Evolutionary conservation across 2,888 invertebrate genomes (phyloP), one percentile per base, ranked within the genome.

Genomic region (Chrysodeixis includens): DNA sequence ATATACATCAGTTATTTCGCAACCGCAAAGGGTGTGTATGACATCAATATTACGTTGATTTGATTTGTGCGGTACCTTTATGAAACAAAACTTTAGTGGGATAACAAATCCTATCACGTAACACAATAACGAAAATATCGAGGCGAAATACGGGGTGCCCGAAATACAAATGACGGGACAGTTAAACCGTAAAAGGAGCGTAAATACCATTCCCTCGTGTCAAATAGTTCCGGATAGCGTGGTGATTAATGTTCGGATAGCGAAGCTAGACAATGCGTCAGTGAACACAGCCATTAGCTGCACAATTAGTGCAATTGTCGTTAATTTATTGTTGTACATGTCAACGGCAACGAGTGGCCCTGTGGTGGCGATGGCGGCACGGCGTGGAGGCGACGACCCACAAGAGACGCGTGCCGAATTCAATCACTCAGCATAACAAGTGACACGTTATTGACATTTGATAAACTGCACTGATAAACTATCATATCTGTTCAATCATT

Each of bases 281-380:
- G 87, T 82, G 89, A 90, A 85, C 85, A 83, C 81, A 85, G 83
- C 91, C 90, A 92, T 92, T 93, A 93, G 88, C 91, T 91, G 91
- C 90, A 91, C 93, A 94, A 94, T 94, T 95, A 93, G 90, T 92
- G 92, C 93, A 93, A 94, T 94, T 93, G 93, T 90, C 88, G 90
- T 91, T 92, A 93, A 94, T 94, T 92, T 92, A 93, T 93, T 87
- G 89, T 88, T 78, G 88, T 83, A 80, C 85, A 86, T 85, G 87
- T 88, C 89, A 86, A 80, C 86, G 76, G 76, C 83, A 83, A 77
- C 68, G 78, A 78, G 66, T 69, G 57, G 68, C 76, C 16, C 46
- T 49, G 46, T 49, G 46, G 57, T 56, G 30, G 64, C 57, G 40
- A 53, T 56, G 30, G 64, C 55, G 61, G 32, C 30, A 46, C 44